A percentile compares a stretch with the other conserved stretches of the same genome.
phyloP scores from a whole-genome alignment of 2,888 invertebrate genomes.

The Drepanosiphum platanoidis region DNA sequence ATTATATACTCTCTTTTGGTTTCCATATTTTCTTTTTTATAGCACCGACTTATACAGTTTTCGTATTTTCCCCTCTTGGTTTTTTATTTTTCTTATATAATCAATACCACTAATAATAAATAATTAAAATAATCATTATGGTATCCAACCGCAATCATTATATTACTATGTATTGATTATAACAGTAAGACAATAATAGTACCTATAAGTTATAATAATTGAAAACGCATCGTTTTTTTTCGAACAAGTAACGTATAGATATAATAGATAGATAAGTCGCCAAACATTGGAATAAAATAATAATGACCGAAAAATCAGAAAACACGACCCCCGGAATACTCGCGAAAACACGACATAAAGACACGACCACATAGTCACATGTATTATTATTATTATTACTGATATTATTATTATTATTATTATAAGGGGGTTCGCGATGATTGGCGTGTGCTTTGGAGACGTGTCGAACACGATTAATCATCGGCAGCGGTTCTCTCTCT shows the following conservation, averaged over 20 bases:
- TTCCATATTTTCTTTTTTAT: slow-evolving; percentile 39
- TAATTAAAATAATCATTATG: neutral
- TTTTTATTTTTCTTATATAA: neutral
- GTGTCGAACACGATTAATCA: slow-evolving; percentile 36
- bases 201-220: too few relatives aligned
- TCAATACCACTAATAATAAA: neutral
- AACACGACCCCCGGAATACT: neutral
- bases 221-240: too few relatives aligned
- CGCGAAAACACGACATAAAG: neutral
- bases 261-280: neutral
- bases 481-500: neutral
- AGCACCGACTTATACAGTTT: neutral
- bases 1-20: slow-evolving; percentile 12
- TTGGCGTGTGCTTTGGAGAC: neutral
- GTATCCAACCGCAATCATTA: neutral
- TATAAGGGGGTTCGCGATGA: neutral
- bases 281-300: neutral
- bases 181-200: too few relatives aligned
- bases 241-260: too few relatives aligned
- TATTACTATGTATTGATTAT: too few relatives aligned
- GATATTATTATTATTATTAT: too few relatives aligned
- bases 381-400: too few relatives aligned
- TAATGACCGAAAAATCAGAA: too few relatives aligned
- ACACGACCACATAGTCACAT: neutral
- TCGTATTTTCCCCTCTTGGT: too few relatives aligned